Evolutionary conservation across 2,113 vertebrate genomes (phyloP).

Genomic region (Phyllopteryx taeniolatus): DNA sequence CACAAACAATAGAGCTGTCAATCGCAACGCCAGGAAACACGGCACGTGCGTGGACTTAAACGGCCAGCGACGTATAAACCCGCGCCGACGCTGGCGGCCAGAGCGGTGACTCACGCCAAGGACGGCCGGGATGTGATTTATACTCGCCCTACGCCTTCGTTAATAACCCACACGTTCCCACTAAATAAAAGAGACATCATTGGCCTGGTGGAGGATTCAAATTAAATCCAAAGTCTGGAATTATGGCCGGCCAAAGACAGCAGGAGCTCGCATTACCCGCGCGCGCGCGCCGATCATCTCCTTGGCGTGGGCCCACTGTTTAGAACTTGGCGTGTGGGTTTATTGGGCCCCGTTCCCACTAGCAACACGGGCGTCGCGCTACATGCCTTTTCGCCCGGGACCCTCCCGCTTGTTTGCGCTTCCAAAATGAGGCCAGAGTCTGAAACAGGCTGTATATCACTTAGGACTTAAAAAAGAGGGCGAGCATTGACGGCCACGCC

Average conservation of each 20-base stretch:
- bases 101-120: neutral
- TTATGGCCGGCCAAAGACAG: conserved; percentile 34
- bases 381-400: conserved; percentile 34
- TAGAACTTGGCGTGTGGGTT: conserved; percentile 42
- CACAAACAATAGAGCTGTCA: conserved; percentile 12
- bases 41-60: neutral
- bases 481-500: conserved; percentile 61
- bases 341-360: conserved; percentile 46
- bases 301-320: conserved; percentile 36
- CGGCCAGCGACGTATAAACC: neutral
- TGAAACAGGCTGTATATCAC: conserved; percentile 71
- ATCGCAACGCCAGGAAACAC: conserved; percentile 14
- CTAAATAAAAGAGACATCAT: conserved; percentile 1
- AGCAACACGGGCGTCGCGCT: conserved; percentile 26
- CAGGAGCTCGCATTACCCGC: conserved; percentile 48
- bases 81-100: neutral
- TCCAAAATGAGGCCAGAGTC: conserved; percentile 47
- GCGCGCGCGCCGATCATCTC: conserved; percentile 50
- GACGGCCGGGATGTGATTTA: neutral
- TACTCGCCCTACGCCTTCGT: neutral
- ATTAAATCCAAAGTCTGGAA: conserved; percentile 51
- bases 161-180: neutral
- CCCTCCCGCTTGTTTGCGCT: conserved; percentile 53
- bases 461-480: conserved; percentile 69
- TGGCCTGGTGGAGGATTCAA: conserved; percentile 48